These are phyloP conservation scores for Mus pahari DNA, from an alignment of 2,113 vertebrate genomes.

Conservation along the genomic window DNA sequence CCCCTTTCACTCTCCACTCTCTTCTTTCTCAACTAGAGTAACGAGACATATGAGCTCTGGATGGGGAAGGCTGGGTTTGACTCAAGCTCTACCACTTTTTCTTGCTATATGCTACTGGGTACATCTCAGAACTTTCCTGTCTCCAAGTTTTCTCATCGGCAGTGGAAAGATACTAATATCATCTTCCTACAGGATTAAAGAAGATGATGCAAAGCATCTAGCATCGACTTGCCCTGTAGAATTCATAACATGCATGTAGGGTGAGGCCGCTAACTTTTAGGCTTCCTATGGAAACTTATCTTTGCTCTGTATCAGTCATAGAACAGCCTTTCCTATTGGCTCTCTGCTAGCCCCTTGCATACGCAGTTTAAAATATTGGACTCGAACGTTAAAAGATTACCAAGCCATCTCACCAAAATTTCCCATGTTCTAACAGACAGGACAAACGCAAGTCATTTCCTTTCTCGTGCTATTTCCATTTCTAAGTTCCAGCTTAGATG, in stretches of 20 bases:
- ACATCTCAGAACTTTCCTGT: background rate
- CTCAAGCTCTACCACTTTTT: background rate
- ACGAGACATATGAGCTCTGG: rapidly evolving
- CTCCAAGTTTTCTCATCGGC: background rate
- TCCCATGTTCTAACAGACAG: background rate
- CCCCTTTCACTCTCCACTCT: no score
- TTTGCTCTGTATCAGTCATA: background rate
- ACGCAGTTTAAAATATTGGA: background rate
- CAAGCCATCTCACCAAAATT: background rate
- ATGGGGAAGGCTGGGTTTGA: background rate
- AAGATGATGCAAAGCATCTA: background rate
- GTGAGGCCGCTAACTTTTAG: background rate
- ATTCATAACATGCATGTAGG: background rate
- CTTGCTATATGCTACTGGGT: background rate
- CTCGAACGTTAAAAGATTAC: background rate
- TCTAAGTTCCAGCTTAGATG: background rate
- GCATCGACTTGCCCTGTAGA: background rate
- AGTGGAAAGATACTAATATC: background rate
- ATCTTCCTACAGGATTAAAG: background rate
- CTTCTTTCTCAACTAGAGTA: background rate
- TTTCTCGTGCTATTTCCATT: background rate
- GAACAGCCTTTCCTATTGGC: no score
- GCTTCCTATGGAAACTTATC: background rate
- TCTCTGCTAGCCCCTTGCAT: background rate
- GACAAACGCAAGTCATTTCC: background rate